Evolutionary conservation across 1,140 invertebrate species (phyloP).

Genomic region (Lerema accius): DNA sequence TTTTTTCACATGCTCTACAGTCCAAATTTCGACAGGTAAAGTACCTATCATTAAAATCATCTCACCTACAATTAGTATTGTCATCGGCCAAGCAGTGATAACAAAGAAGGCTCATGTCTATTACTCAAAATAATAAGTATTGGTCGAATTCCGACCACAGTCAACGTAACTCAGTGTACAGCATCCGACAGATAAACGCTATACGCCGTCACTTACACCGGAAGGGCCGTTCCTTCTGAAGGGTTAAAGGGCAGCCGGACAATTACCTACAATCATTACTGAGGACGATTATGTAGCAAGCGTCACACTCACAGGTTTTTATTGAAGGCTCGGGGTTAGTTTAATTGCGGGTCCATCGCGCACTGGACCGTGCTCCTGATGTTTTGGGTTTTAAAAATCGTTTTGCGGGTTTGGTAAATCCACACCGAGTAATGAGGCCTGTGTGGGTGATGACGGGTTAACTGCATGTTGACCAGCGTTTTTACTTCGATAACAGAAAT

Average conservation of each 20-base stretch:
- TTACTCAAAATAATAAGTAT: too few species aligned
- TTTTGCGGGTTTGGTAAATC: constrained; percentile 14
- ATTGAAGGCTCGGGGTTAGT: constrained; percentile 66
- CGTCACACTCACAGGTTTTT: constrained; percentile 73
- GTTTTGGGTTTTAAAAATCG: constrained; percentile 23
- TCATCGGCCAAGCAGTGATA: too few species aligned
- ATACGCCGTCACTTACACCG: constrained; percentile 37
- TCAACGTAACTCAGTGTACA: too few species aligned
- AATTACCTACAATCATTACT: constrained; percentile 80
- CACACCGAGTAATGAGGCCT: constrained; percentile 25
- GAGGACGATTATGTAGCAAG: constrained; percentile 72
- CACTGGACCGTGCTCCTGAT: constrained; percentile 19
- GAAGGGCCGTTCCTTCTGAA: constrained; percentile 57
- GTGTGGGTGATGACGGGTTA: constrained; percentile 6
- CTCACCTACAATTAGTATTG: too few species aligned
- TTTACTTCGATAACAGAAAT: neutral
- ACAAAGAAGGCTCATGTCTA: too few species aligned
- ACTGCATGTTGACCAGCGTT: neutral
- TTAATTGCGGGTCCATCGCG: constrained; percentile 64
- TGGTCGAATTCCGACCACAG: too few species aligned
- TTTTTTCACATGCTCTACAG: too few species aligned
- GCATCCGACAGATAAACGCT: neutral
- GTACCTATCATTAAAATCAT: too few species aligned
- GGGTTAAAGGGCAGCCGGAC: constrained; percentile 69
- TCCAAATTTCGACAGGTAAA: too few species aligned